Conservation (phyloP, 1,140 invertebrate species). For the Brachionus rotundiformis region DNA sequence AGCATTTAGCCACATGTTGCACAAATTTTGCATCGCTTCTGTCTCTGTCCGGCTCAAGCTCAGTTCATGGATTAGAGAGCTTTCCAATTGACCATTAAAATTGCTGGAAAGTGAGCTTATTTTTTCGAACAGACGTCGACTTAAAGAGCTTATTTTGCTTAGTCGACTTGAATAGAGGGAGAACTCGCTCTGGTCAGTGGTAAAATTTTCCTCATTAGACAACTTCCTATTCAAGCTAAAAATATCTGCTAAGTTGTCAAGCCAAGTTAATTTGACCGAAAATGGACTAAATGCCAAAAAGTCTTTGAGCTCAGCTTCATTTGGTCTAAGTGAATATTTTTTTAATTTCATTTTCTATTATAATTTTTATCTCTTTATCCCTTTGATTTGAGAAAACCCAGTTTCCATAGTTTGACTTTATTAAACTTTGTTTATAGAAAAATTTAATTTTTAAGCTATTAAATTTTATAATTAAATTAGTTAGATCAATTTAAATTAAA, state of each 20-base stretch:
- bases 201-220: no score
- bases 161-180: neutral
- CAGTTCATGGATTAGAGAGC: neutral
- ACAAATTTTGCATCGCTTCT: neutral
- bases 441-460: no score
- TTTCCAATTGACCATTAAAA: constrained; percentile 9
- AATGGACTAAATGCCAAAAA: neutral
- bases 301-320: neutral
- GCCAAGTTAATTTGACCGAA: neutral
- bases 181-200: neutral
- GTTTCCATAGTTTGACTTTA: neutral
- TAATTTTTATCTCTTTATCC: neutral
- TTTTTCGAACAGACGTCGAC: neutral
- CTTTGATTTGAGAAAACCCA: neutral
- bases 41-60: neutral
- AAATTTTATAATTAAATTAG: no score
- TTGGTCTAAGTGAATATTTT: neutral
- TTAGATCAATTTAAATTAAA: no score
- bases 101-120: neutral
- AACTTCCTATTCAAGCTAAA: neutral
- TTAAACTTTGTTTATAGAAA: no score
- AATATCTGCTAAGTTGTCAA: neutral
- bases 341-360: neutral
- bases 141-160: neutral
- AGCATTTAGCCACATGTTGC: constrained; percentile 2